Conservation (phyloP, 2,113 vertebrate genomes). For the Dinomys branickii region DNA sequence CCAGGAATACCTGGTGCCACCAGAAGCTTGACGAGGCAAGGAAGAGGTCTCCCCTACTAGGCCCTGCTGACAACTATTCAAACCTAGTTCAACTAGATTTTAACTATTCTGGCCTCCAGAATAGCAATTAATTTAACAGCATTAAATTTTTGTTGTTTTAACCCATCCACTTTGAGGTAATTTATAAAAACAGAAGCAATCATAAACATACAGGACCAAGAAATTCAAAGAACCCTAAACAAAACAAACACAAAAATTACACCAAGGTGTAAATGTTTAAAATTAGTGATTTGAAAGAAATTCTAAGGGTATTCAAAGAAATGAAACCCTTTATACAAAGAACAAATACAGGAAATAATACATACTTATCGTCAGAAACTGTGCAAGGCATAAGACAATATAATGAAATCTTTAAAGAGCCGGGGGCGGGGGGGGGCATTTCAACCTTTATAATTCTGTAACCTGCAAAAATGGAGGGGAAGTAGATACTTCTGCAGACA, state of each 20-base stretch:
- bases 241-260: conserved; percentile 21
- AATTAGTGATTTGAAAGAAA: not conserved
- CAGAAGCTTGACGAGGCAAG: not conserved
- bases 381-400: not conserved
- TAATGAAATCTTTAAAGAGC: not conserved
- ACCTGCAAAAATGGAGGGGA: not conserved
- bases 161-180: not conserved
- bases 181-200: not conserved
- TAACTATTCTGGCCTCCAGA: not conserved
- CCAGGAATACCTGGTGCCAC: not conserved
- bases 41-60: not conserved
- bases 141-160: conserved; percentile 2
- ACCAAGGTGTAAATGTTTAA: conserved; percentile 2
- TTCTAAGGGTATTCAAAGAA: conserved; percentile 2
- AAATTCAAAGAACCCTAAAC: not conserved
- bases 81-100: too few species aligned
- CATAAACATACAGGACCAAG: conserved; percentile 26
- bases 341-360: not conserved
- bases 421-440: accelerated
- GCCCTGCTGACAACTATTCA: not conserved
- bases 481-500: not conserved
- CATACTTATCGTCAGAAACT: conserved; percentile 24
- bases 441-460: not conserved
- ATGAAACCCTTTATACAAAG: not conserved
- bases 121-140: too few species aligned